Evolutionary conservation across 2,113 vertebrate species (phyloP).

Genomic region (Buteo buteo): DNA sequence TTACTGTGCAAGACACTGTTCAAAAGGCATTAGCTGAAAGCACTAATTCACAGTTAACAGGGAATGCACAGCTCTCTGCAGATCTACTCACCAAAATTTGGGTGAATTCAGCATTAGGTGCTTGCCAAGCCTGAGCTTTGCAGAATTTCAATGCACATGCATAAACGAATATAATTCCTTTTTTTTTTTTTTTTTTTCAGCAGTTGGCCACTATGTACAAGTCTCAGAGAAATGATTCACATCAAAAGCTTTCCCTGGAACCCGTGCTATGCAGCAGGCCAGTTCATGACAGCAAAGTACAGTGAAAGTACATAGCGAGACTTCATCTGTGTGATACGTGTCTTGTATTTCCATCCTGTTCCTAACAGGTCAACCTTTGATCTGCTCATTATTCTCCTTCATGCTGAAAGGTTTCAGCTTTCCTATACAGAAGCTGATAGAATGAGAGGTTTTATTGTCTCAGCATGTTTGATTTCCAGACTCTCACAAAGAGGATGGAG

Average conservation of each 20-base stretch:
- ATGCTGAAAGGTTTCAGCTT: constrained; percentile 51
- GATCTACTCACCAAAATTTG: neutral
- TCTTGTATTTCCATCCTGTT: constrained; percentile 35
- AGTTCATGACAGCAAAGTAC: neutral
- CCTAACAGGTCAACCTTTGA: constrained; percentile 30
- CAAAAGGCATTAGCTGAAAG: neutral
- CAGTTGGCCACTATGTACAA: neutral
- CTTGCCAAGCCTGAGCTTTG: neutral
- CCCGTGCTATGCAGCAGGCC: neutral
- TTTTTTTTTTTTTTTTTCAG: too few relatives aligned
- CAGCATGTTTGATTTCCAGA: constrained; percentile 18
- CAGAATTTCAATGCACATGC: neutral
- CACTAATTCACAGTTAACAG: neutral
- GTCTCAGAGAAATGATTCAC: neutral
- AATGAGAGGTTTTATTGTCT: constrained; percentile 29
- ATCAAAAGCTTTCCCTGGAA: constrained; percentile 31
- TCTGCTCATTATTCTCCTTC: constrained; percentile 33
- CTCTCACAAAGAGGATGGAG: neutral
- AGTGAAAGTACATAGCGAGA: constrained; percentile 22
- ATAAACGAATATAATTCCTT: neutral
- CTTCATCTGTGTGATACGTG: constrained; percentile 1
- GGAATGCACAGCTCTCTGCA: neutral
- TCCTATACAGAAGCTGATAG: constrained; percentile 34
- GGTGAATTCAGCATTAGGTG: neutral
- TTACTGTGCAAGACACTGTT: neutral